Evolutionary conservation across 2,113 vertebrate species (phyloP), one percentile per base, ranked within the genome.

Genomic region (Python bivittatus): DNA sequence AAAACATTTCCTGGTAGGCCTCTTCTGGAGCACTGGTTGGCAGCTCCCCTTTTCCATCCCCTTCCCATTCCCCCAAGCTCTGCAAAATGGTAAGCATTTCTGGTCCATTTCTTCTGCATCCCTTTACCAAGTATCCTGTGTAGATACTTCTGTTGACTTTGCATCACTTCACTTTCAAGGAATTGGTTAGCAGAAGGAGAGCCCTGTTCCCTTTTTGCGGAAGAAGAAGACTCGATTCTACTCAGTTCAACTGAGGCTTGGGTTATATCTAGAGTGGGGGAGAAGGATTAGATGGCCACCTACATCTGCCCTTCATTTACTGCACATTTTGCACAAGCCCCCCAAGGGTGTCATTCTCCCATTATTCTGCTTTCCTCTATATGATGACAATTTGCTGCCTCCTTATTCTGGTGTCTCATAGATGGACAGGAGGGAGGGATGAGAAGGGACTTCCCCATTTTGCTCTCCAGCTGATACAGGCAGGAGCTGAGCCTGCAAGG

Each of bases 401-500:
- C 20, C 29, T 90, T 44, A 6, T 48, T 84, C 38, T 84, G 89
- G 27, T 84, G 38, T 58, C 54, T 86, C 83, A 91, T 53, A 44
- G 72, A 52, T 44, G 13, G 33, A 17, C 58, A 25, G 72, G 72
- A 53, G 42, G 25, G 10, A n/a, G 48, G 88, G 29, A 54, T 8
- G 44, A 20, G 52, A 57, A 53, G 61, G 68, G 56, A 48, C 2
- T 83, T 54, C 25, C 72, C 38, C 58, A 4, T 33, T 48, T 56
- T 12, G 9, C 33, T 42, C 44, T 64, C 38, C 9, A 25, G 42
- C 85, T 25, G 68, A 29, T 33, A 23, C 52, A 52, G 68, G 86
- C 58, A 68, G 56, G 85, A 61, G 79, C 57, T 1, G 54, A 57
- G 91, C 72, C 91, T 83, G 93, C 93, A 94, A 92, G 91, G 93